Evolutionary conservation across 2,888 invertebrate species (phyloP).

Genomic region (Rhabditoides inermis): DNA sequence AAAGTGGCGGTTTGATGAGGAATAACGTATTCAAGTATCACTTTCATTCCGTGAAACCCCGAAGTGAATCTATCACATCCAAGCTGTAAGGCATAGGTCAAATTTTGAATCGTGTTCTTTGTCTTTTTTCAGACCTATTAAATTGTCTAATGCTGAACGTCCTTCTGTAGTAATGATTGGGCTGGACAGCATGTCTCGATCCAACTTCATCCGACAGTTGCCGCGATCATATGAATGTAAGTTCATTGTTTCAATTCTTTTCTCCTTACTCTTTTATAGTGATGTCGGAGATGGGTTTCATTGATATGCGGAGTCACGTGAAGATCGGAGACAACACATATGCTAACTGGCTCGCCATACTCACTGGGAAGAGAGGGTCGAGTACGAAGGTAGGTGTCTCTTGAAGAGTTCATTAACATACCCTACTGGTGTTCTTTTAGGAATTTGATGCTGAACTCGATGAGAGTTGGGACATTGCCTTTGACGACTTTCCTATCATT

Average conservation of each 20-base stretch:
- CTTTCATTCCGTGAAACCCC: conserved; percentile 15
- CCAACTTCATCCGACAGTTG: conserved; percentile 52
- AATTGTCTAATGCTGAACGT: conserved; percentile 12
- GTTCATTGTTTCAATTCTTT: no score
- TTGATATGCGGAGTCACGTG: conserved; percentile 42
- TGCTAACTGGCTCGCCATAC: conserved; percentile 51
- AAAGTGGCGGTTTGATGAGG: conserved; percentile 7
- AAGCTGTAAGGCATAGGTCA: neutral
- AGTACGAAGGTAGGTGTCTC: conserved; percentile 7
- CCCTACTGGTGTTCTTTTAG: conserved; percentile 1
- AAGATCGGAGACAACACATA: conserved; percentile 55
- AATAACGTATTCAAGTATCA: conserved; percentile 11
- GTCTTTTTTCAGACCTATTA: conserved; percentile 11
- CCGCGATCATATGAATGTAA: conserved; percentile 23
- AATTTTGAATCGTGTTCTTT: no score
- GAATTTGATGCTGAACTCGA: conserved; percentile 32
- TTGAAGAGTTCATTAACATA: neutral
- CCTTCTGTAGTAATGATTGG: conserved; percentile 53
- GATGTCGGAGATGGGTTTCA: conserved; percentile 33
- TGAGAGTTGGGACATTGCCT: conserved; percentile 31
- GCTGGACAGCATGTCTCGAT: conserved; percentile 53
- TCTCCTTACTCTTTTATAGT: no score
- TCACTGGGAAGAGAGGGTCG: conserved; percentile 39
- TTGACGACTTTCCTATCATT: conserved; percentile 28
- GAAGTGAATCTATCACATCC: conserved; percentile 5